Evolutionary conservation across 2,888 invertebrate species (phyloP), one percentile per base, ranked within the genome.

Genomic region (Acleris sparsana): DNA sequence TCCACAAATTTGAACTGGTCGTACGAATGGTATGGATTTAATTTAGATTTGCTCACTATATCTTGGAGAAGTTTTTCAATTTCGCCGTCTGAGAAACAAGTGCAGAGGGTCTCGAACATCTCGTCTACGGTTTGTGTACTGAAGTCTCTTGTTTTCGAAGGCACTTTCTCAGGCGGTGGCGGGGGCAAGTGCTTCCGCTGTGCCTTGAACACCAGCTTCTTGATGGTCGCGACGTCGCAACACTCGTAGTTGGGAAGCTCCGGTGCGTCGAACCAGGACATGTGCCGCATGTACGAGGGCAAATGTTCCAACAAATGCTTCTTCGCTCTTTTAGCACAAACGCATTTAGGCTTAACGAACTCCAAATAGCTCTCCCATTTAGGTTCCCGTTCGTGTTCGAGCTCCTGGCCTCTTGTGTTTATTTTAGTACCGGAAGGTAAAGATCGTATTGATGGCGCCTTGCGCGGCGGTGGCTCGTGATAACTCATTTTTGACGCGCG

Each of bases 211-310:
- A 89, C 86, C 53, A 89, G 68, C 16, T 69, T 72, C 68, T 82
- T 85, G 22, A 91, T 70, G 49, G 74, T 76, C 16, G 69, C 64
- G 0, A 85, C 3, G 5, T 84, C 73, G 72, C 88, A 88, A 2
- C 72, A 72, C 72, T 87, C 82, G 72, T 92, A 92, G 68, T 87
- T 75, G 0, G 83, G 85, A 60, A 90, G 72, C 18, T 82, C 80
- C 7, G 82, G 77, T 9, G 75, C 63, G 3, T 82, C 82, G 68
- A 73, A 91, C 17, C 46, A 65, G 1, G 89, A 89, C 78, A 74
- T 80, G 16, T 77, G 84, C 66, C 74, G 79, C 91, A 91, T 91
- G 64, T 91, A 92, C 5, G 83, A 72, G 1, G 92, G 92, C 39
- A 91, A 70, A 72, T 89, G 83, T 62, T 87, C 86, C 33, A 74